Base-by-base conservation (phyloP, 2,888 invertebrate genomes). In the Chaetogeoica ovagalla region DNA sequence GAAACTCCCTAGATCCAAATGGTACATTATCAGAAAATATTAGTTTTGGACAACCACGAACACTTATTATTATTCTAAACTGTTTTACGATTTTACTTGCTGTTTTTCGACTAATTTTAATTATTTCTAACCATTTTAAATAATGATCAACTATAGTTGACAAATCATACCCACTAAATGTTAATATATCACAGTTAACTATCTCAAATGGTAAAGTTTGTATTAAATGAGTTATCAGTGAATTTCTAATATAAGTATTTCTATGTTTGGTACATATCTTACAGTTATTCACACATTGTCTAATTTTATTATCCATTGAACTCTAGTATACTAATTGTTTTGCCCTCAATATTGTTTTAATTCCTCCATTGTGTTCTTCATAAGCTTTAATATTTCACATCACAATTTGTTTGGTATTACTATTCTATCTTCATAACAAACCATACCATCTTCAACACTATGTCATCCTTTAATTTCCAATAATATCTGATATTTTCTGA, bases 71-170 rank as follows among this genome's bases (percentile, higher is more conserved):
- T n/a, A 5, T 13, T 43, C 19, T 73, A 60, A 69, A 69, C 13
- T 52, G 52, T 21, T 48, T 69, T 21, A 21, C 15, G 23, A 69
- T 69, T 52, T 69, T 52, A 43, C 23, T 52, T 21, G 68, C 68
- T 52, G 68, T 74, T 74, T 74, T 37, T 52, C 30, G 19, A 52
- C 5, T 8, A 74, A n/a, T 74, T n/a, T 23, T 5, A 17, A 21
- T 30, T 30, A 63, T 62, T 74, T 74, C 74, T 43, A 63, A 21
- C 74, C 74, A 63, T 63, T 74, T 74, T 9, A 63, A 74, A 48
- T 62, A 63, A 39, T 74, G 52, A 63, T 74, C 63, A 48, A 48
- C 21, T 19, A 74, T 39, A 37, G 63, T 21, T 48, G 63, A 74
- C 23, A 43, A 74, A 21, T 74, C n/a, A 62, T 60, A 60, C 15